Evolutionary conservation across 2,888 invertebrate species (phyloP), one percentile per base, ranked within the genome.

Genomic region (Pheosia tremula): DNA sequence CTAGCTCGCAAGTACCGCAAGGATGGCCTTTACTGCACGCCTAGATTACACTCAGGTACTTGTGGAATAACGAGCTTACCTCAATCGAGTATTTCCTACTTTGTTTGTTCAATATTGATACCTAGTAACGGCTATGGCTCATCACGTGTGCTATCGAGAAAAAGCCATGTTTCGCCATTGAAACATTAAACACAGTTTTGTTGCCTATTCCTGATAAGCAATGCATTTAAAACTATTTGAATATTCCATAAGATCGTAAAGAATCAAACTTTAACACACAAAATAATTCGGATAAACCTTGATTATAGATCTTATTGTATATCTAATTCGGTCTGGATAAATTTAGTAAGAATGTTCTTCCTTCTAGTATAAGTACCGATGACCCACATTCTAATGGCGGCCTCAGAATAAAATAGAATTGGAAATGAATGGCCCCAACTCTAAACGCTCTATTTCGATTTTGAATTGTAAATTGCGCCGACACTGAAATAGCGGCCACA

Each of bases 1-100:
- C 77, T 80, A 85, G 79, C 83, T 79, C 79, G 79, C 69, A 75
- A 82, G 85, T 89, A 88, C 89, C 87, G 87, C 87, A 85, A 85
- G 75, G 73, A 79, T 83, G 84, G 83, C 80, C 83, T 83, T 78
- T 79, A 80, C 81, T 79, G 79, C 64, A 52, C 43, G 62, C 61
- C 66, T 63, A 47, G 39, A 59, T 64, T 62, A 41, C 38, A 59
- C 66, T 37, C 59, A 55, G 59, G 62, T 66, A 60, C 56, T 57
- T 59, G 58, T 59, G 49, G 54, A 63, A 63, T 68, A 72, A 62
- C 66, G 58, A 56, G 72, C 68, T 72, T 74, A 72, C 61, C 68
- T 67, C 36, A 64, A 61, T 63, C 62, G 61, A 57, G 59, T 71
- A 67, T 69, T 83, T 80, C 80, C 81, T 76, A 78, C 72, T 79